Conservation (phyloP, 2,888 invertebrate genomes). For the Tetranychus truncatus region DNA sequence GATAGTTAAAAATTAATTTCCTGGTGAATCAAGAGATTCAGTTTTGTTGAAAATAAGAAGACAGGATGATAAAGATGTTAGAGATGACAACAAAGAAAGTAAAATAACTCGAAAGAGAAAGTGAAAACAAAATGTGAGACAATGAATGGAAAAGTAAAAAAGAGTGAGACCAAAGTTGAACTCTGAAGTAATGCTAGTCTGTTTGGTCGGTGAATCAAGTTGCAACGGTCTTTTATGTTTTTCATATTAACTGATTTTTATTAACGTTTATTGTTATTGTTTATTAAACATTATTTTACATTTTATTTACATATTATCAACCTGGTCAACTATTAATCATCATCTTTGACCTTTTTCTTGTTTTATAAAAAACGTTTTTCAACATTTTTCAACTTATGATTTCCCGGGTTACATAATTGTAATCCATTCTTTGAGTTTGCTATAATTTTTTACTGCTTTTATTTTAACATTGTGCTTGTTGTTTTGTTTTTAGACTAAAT, state of each 20-base stretch:
- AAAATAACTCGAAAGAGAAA: constrained; percentile 3
- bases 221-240: neutral
- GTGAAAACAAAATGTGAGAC: neutral
- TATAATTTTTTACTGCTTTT: neutral
- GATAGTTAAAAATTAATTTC: neutral
- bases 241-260: too few relatives aligned
- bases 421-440: neutral
- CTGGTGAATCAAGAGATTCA: neutral
- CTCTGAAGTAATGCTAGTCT: neutral
- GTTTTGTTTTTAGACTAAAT: neutral
- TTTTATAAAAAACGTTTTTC: neutral
- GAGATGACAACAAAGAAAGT: neutral
- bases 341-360: neutral
- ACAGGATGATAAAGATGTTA: neutral
- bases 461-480: neutral
- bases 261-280: neutral
- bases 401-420: neutral
- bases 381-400: neutral
- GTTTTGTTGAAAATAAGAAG: neutral
- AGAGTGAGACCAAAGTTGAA: neutral
- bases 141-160: neutral
- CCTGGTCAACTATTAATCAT: neutral
- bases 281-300: too few relatives aligned
- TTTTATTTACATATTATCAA: too few relatives aligned
- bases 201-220: neutral